Base-by-base conservation (phyloP, 1,140 invertebrate genomes). In the Drosophila oshimai region DNA sequence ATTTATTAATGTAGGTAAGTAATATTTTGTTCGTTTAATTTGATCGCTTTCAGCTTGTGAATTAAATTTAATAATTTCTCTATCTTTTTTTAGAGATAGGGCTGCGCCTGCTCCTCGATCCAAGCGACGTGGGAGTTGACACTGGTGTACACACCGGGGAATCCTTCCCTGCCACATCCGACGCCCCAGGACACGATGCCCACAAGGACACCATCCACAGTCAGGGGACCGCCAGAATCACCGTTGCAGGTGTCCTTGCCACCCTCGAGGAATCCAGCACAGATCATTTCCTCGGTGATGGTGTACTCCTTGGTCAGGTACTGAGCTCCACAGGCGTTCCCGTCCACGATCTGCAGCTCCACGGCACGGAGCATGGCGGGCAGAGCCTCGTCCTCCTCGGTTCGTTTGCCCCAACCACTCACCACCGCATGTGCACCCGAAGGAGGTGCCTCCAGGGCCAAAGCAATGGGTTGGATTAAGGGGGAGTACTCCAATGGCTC, bases 261-360 rank as follows among this genome's bases (percentile, higher is more conserved):
- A 0, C 81, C 81, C 9, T 77, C 79, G 6, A 68, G 22, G 4
- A 50, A 51, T 9, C 95, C 95, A 10, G 95, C 95, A 71, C 95
- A 96, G 2, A 95, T 84, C 93, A 95, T 95, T n/a, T 93, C 93
- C 4, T 93, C 79, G 0, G 93, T 94, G 10, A 96, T 90, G 4
- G 74, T 42, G n/a, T 62, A 67, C 28, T 92, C 89, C 34, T 86
- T 86, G 6, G 72, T 76, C 20, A 67, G n/a, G n/a, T 86, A 86
- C 37, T 86, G 80, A 0, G 57, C 54, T 0, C 80, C 76, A 20
- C 80, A 86, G 1, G 57, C 60, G 17, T 34, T 90, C 1, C 10
- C 54, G 15, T 75, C 69, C 4, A 93, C 61, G 28, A 93, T 79
- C 0, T 92, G 91, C 2, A 93, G 53, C 4, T 91, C 70, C 5